phyloP scores from a whole-genome alignment of 53 echinoderm and acorn worm genomes.

The Henricia sp. region DNA sequence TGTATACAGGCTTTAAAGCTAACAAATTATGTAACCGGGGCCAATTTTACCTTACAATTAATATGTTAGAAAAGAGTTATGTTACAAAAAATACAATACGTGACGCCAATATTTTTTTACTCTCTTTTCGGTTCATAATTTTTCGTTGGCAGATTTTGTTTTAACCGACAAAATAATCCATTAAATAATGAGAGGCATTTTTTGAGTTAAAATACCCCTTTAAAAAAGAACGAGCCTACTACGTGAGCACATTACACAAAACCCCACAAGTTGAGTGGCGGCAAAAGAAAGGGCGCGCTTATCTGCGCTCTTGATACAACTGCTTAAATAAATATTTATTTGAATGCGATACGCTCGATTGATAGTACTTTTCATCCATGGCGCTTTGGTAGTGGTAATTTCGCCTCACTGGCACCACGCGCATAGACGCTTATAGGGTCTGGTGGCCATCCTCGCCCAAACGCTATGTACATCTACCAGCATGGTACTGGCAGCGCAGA shows the following conservation, averaged over 20 bases:
- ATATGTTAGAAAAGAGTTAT: too few relatives aligned
- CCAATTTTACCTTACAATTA: too few relatives aligned
- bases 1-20: too few relatives aligned
- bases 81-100: too few relatives aligned
- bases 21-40: too few relatives aligned
- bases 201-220: too few relatives aligned
- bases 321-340: conserved; percentile 62
- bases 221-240: too few relatives aligned
- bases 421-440: background rate
- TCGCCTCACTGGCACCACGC: conserved; percentile 42
- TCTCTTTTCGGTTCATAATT: too few relatives aligned
- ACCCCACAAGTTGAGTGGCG: background rate
- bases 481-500: background rate
- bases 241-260: background rate
- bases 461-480: background rate
- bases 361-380: conserved; percentile 39
- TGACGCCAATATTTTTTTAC: too few relatives aligned
- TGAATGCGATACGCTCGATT: conserved; percentile 54
- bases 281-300: background rate
- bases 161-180: too few relatives aligned
- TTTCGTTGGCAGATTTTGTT: too few relatives aligned
- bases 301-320: conserved; percentile 28
- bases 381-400: background rate
- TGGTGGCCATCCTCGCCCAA: conserved; percentile 4
- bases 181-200: too few relatives aligned